Evolutionary conservation across 2,888 invertebrate species (phyloP), one percentile per base, ranked within the genome.

Genomic region (Xestia rhomboidea): DNA sequence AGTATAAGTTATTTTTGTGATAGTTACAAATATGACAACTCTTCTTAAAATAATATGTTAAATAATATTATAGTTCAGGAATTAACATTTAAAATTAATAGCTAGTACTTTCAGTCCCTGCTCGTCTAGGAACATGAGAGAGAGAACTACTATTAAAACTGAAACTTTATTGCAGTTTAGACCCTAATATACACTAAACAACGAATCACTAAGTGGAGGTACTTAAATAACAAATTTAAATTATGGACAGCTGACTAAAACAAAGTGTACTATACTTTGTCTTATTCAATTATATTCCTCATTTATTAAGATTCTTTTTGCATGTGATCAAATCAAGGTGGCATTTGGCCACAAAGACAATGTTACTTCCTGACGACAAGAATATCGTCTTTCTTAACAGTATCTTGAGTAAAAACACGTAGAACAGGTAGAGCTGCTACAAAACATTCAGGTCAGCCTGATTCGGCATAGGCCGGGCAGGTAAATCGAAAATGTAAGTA

Each of bases 1-100:
- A 82, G 57, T 76, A 54, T 67, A 77, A 41, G 64, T 78, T 76
- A 77, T 41, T 79, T 73, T 79, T 84, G 81, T 84, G 81, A 81
- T 86, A 81, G 60, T 64, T 68, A 75, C 62, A 79, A 78, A 79
- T 73, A 83, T 63, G 72, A 77, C 68, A 79, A 75, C 77, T 60
- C 46, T 68, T 74, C 64, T 18, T 38, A 34, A 34, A 54, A 38
- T 69, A 62, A 44, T 27, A 24, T 60, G 21, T 34, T 77, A 44
- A 63, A 63, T 46, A 64, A 67, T 79, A 73, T n/a, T 38, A 46
- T 64, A 62, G 41, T 51, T 77, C n/a, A 54, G 41, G 21, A 67
- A 70, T 11, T 66, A 71, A 71, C 27, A 67, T 27, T 70, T 66
- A 15, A 49, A 68, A 78, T 38, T 44, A 67, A 30, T n/a, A 49